Percentiles rank a stretch among this genome's conserved stretches.
These are phyloP conservation scores for Labrus mixtus DNA, from an alignment of 2,113 vertebrate species.

Conservation along the genomic window DNA sequence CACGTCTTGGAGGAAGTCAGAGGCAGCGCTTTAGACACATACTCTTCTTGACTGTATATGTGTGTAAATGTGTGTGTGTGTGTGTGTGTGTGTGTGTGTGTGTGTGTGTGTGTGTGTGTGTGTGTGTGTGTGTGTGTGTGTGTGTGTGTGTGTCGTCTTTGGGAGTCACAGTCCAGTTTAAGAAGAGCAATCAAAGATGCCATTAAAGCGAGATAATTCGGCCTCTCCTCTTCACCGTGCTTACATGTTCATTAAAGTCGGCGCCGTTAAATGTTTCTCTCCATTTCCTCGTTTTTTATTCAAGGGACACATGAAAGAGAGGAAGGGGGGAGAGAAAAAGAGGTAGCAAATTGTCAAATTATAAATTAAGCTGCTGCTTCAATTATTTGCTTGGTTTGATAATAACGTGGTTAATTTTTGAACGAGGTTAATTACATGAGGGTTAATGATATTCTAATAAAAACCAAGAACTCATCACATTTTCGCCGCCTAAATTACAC, in stretches of 20 bases:
- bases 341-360: conserved; percentile 82
- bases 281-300: conserved; percentile 65
- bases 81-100: background rate
- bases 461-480: conserved; percentile 77
- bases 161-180: conserved; percentile 58
- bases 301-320: conserved; percentile 76
- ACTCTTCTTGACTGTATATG: conserved; percentile 23
- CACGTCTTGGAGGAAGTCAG: conserved; percentile 47
- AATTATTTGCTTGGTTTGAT: conserved; percentile 87
- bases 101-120: background rate
- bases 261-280: conserved; percentile 77
- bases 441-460: conserved; percentile 84
- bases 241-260: conserved; percentile 77
- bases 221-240: conserved; percentile 55
- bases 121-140: background rate
- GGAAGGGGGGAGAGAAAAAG: conserved; percentile 52
- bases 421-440: conserved; percentile 84
- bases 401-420: conserved; percentile 87
- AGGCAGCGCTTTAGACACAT: conserved; percentile 30
- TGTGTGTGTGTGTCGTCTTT: conserved; percentile 14
- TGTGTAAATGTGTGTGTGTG: background rate
- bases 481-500: conserved; percentile 73
- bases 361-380: conserved; percentile 84
- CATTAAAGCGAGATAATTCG: conserved; percentile 68
- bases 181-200: conserved; percentile 60